These are phyloP conservation scores for Lepeophtheirus salmonis DNA, from an alignment of 1,140 invertebrate species.

Conservation along the genomic window DNA sequence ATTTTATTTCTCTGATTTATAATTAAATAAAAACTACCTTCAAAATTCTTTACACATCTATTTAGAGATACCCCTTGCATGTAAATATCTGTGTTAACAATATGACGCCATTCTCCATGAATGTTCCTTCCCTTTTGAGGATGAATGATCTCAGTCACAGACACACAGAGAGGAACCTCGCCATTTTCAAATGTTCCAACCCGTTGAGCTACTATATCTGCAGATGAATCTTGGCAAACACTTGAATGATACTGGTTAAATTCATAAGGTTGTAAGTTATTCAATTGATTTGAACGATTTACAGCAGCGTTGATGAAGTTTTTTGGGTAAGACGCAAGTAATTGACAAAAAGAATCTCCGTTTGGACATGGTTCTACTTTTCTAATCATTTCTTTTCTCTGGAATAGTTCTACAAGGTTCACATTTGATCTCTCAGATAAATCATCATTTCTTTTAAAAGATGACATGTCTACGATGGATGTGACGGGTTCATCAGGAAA, in stretches of 20 bases:
- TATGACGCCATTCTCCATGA: background rate
- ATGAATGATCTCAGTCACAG: background rate
- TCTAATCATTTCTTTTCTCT: too few species aligned
- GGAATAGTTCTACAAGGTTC: too few species aligned
- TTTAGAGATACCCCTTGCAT: background rate
- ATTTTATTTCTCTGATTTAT: background rate
- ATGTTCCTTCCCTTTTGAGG: background rate
- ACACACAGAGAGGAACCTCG: background rate
- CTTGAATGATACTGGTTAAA: background rate
- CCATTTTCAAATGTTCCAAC: background rate
- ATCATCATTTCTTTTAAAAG: too few species aligned
- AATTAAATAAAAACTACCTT: background rate
- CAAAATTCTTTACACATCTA: background rate
- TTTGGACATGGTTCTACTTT: background rate
- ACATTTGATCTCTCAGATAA: too few species aligned
- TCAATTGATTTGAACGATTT: background rate
- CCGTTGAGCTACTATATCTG: background rate
- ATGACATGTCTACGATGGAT: too few species aligned
- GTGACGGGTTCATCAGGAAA: background rate
- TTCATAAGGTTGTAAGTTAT: background rate
- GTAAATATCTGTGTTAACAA: background rate
- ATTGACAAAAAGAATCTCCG: background rate
- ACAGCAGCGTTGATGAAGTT: background rate
- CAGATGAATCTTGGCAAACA: background rate
- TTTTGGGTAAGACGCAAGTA: background rate